Base-by-base conservation (phyloP, 2,113 vertebrate species). In the Aegithalos caudatus region DNA sequence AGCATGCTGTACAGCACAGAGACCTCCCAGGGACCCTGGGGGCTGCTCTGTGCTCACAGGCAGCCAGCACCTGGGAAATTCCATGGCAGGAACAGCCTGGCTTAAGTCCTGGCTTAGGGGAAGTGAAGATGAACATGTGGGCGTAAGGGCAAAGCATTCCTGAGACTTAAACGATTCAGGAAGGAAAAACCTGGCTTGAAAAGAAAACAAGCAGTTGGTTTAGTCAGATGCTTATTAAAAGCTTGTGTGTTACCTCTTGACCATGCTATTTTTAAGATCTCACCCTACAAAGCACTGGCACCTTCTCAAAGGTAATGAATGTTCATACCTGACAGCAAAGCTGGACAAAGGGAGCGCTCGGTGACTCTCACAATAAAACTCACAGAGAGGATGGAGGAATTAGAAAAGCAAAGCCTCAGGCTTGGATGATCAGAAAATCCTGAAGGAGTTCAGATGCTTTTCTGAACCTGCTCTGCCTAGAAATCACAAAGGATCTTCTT, bases 391-490 rank as follows among this genome's bases (percentile, higher is more conserved):
- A 77, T 40, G 64, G 74, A 86, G 60, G 38, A 27, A 62, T 92
- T 69, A 91, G 92, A 94, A 86, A 94, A 92, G 90, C 51, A 86
- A 88, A 93, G 92, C 86, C 93, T 90, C 76, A 83, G 94, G 93
- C 90, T 90, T 92, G 94, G 88, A 96, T 83, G 82, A 96, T 95
- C 88, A 95, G 92, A 96, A 95, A 93, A 92, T 92, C 92, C 93
- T 96, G 82, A 94, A 90, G 94, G 92, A 94, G 80, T 88, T 94
- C 93, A 93, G 92, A 90, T 83, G 74, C 82, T 95, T 93, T 81
- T 95, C 94, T 93, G 92, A 95, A 95, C 90, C 85, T 78, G 67
- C 71, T 94, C 90, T 94, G 82, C 88, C 88, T 86, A 84, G 88
- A 96, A 96, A 90, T 94, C 93, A 95, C 92, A 96, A 92, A 94